Base-by-base conservation (phyloP, 1,140 invertebrate species). In the Drosophila orena region DNA sequence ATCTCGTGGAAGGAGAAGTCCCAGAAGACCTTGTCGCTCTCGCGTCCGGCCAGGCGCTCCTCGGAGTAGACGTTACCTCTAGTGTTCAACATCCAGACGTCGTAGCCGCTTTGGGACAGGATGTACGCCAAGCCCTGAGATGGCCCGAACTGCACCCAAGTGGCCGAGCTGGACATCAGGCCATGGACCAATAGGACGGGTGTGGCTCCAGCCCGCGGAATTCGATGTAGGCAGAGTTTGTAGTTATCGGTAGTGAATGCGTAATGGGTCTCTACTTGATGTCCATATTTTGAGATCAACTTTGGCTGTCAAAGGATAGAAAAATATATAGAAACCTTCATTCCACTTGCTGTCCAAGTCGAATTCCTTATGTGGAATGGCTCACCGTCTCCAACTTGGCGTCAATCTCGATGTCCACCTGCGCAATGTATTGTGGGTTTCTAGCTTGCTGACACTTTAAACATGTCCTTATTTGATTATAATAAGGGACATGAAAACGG, bases 71-170 rank as follows among this genome's bases (percentile, higher is more conserved):
- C 91, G 70, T 94, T 96, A 4, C 96, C 96, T 50, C 96, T 92
- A 3, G 94, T 93, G 83, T 97, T 97, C 0, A 95, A 94, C 80
- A 96, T 73, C 96, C 96, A 97, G 1, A 96, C 95, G 73, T 96
- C 95, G 62, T 93, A 96, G 0, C 95, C 95, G 20, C 90, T 88
- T 57, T 97, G 95, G 1, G 94, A 95, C 38, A 97, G 91, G 10
- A 94, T 92, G 71, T 94, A 95, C 7, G 93, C 93, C 44, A 93
- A 64, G 22, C 92, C 92, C 22, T 91, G 81, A 22, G 93, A 78
- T 0, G 94, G 94, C 8, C 93, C 93, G 71, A 94, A 93, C 12
- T 93, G 79, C 14, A 95, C 92, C 91, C 93, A 96, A 72, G 93
- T 92, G 0, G 93, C 93, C 3, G 94, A 93, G 17, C 93, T 94